Conservation (phyloP, 2,888 invertebrate species). For the Amblyjoppa fuscipennis region DNA sequence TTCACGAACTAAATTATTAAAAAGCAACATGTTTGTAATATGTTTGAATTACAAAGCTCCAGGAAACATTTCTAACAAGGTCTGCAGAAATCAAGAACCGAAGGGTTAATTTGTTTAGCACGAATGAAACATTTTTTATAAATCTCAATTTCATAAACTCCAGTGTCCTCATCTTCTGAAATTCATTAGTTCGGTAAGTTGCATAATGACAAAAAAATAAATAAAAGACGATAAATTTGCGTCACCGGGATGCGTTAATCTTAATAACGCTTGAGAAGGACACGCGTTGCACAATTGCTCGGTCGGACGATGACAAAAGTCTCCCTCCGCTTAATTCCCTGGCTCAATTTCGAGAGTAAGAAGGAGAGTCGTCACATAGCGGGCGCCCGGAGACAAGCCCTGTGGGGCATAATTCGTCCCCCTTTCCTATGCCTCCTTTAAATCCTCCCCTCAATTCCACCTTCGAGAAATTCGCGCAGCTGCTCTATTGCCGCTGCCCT, state of each 20-base stretch:
- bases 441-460: slow-evolving; percentile 60
- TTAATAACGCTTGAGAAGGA: not conserved
- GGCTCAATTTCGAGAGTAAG: slow-evolving; percentile 37
- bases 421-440: slow-evolving; percentile 22
- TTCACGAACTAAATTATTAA: no score
- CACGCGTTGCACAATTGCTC: slow-evolving; percentile 39
- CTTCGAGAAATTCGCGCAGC: slow-evolving; percentile 58
- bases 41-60: no score
- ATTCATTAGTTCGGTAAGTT: not conserved
- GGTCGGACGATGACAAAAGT: slow-evolving; percentile 40
- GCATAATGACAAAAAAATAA: not conserved
- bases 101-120: no score
- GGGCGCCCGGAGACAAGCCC: not conserved
- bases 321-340: slow-evolving; percentile 28
- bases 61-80: no score
- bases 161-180: not conserved
- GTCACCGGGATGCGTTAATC: slow-evolving; percentile 7
- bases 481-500: slow-evolving; percentile 23
- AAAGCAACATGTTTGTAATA: no score
- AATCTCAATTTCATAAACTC: not conserved
- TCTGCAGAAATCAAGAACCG: not conserved
- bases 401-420: not conserved
- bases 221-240: not conserved
- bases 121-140: not conserved
- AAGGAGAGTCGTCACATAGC: slow-evolving; percentile 34